Base-by-base conservation (phyloP, 2,113 vertebrate genomes). In the Fukomys damarensis region DNA sequence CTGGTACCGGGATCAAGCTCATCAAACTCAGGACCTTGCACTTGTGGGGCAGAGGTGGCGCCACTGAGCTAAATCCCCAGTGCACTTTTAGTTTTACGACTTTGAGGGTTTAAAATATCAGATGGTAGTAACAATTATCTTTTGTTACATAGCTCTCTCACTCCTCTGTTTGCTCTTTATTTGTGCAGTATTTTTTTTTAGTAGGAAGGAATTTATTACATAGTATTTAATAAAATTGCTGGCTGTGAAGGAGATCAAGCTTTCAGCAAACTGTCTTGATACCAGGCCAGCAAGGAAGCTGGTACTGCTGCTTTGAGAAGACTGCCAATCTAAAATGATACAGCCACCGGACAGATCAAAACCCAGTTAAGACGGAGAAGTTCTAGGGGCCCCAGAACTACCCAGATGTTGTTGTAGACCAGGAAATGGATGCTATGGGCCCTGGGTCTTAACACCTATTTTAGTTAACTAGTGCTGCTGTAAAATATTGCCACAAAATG, bases 391-490 rank as follows among this genome's bases (percentile, higher is more conserved):
- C 19, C 58, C 11, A 41, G 41, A 65, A 11, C 77, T 9, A 0
- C 6, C 0, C 12, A 7, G 5, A 30, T 52, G 2, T 46, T 13
- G 1, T 8, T 24, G 0, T 5, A 16, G 63, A 10, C 32, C 41
- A 63, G 54, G 70, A 35, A 4, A 4, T 8, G 65, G n/a, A 5
- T 46, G 32, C 38, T 58, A 14, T 13, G 26, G 70, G 49, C 30
- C 16, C 52, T 20, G 5, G 22, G 14, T 35, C 14, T 20, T 52
- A 6, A n/a, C 28, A 26, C 32, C 56, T 63, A 1, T 4, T 0
- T 35, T 30, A 35, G 32, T 84, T 52, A 90, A 56, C 52, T 52
- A 49, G 52, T 46, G 9, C 32, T 49, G n/a, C 13, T 90, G 4
- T 74, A 22, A 20, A 17, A 58, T n/a, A 56, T 17, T 4, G 12